Evolutionary conservation across 2,797 vertebrate genomes (phyloP).

Genomic region (Hipposideros larvatus): DNA sequence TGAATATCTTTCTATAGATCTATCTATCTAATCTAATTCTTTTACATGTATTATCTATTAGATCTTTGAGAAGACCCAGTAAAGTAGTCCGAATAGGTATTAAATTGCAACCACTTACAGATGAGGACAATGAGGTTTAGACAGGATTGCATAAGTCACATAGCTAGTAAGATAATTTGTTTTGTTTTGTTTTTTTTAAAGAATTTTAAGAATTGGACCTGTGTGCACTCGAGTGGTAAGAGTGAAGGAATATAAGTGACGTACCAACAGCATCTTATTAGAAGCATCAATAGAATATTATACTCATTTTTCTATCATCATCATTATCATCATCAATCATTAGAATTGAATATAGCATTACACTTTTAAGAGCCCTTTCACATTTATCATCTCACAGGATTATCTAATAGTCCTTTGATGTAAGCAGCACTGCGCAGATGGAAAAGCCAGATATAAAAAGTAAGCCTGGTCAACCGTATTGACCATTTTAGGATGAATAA

Average conservation of each 20-base stretch:
- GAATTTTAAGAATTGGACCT: neutral
- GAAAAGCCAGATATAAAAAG: neutral
- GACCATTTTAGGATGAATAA: neutral
- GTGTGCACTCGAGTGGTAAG: too few species aligned
- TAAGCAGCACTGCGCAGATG: neutral
- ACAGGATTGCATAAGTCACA: neutral
- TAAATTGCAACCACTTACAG: neutral
- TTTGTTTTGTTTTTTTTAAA: neutral
- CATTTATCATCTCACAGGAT: neutral
- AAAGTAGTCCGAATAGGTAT: neutral
- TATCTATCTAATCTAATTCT: neutral
- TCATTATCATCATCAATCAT: neutral
- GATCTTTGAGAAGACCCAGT: neutral
- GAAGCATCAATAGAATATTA: neutral
- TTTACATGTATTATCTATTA: neutral
- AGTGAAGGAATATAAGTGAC: neutral
- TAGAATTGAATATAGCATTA: neutral
- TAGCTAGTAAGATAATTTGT: neutral
- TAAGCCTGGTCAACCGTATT: neutral
- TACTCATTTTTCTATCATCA: neutral
- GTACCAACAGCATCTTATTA: neutral
- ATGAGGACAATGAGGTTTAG: neutral
- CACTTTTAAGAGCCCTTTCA: neutral
- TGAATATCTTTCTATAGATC: neutral
- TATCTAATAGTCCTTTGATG: neutral